Conservation (phyloP, 2,113 vertebrate genomes). For the Dicentrarchus labrax region DNA sequence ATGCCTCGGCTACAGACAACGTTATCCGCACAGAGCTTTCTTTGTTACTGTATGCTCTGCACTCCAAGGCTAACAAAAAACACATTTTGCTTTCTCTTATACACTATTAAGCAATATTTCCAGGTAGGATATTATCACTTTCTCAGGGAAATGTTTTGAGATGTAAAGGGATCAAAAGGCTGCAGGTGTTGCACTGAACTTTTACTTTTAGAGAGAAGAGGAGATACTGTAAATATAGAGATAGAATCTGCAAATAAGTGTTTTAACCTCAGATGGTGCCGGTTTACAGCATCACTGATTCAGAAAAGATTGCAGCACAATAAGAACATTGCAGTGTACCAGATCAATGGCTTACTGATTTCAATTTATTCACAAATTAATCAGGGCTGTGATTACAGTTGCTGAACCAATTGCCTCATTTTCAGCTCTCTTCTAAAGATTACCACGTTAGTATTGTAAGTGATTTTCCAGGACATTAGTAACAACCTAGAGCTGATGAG, state of each 20-base stretch:
- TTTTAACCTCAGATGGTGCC: constrained; percentile 32
- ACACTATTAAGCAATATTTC: constrained; percentile 49
- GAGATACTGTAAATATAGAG: constrained; percentile 12
- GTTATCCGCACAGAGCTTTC: constrained; percentile 62
- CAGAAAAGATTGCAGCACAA: background rate
- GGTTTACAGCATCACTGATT: constrained; percentile 6
- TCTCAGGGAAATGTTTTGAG: constrained; percentile 23
- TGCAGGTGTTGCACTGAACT: constrained; percentile 43
- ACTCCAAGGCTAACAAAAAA: constrained; percentile 62
- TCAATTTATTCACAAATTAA: constrained; percentile 24
- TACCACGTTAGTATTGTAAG: background rate
- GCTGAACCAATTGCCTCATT: background rate
- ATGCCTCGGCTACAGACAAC: constrained; percentile 59
- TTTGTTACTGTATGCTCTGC: constrained; percentile 53
- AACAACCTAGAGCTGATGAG: background rate
- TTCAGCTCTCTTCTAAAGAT: background rate
- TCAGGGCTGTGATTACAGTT: constrained; percentile 20
- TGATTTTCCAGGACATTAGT: background rate
- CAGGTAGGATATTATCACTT: constrained; percentile 50
- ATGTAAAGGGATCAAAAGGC: constrained; percentile 48
- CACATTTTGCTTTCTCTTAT: constrained; percentile 46
- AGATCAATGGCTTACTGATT: constrained; percentile 39
- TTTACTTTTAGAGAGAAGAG: constrained; percentile 29
- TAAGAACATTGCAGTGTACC: background rate
- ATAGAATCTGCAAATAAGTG: constrained; percentile 21